Evolutionary conservation across 2,888 invertebrate genomes (phyloP), one percentile per base, ranked within the genome.

Genomic region (Yponomeuta sedellus): DNA sequence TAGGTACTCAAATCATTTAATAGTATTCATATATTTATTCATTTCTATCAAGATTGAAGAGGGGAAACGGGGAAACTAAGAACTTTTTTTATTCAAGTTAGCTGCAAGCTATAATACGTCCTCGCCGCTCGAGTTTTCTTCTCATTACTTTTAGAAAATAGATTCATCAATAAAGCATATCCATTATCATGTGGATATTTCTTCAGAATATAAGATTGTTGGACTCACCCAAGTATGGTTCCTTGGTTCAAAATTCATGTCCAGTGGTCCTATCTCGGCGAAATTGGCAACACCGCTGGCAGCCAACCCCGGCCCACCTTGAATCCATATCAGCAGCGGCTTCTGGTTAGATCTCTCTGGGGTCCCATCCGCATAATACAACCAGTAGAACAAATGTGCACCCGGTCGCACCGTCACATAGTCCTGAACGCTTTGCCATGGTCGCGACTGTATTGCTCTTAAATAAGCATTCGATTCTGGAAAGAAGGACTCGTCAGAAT

Each of bases 261-360:
- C 93, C 28, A 95, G 77, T 0, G 97, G 97, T 0, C 97, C 97
- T 61, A 97, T 85, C 85, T 97, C 97, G 70, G 94, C 94, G 78
- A 98, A 97, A 79, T 97, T 97, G 16, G 97, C 97, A 78, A 94
- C 94, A 0, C 96, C 96, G n/a, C 94, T 94, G 1, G 96, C 95
- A 0, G 96, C 95, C n/a, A 94, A 93, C 0, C 93, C 97, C 0
- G 97, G 97, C 0, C 97, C 97, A 28, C 97, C 97, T 92, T 97
- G 95, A 22, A 97, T 91, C 97, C 97, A 97, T 75, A 98, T 94
- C 61, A 97, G 90, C 10, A 97, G 81, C 0, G 97, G 97, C 67
- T 89, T 88, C 34, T 90, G 88, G 12, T 94, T 40, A 85, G 93
- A 80, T 5, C 89, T 91, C 3, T 77, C 69, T 0, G 92, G 92